phyloP scores from a whole-genome alignment of 2,113 vertebrate genomes.

The Tenebrosternarchus preto region DNA sequence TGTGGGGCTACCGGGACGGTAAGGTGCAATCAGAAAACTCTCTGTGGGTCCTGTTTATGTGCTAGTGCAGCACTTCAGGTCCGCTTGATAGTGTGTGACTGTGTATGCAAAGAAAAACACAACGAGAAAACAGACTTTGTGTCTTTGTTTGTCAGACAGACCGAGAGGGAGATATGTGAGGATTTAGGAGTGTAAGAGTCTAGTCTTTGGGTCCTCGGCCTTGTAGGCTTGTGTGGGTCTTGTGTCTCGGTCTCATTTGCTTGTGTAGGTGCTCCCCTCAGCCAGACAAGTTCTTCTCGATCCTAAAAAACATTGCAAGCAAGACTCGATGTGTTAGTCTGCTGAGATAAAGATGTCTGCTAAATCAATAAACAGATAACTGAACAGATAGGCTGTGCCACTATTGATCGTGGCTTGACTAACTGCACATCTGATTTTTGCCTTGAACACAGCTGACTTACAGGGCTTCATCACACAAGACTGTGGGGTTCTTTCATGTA shows the following conservation, averaged over 20 bases:
- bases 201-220: not conserved
- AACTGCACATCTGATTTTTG: slow-evolving; percentile 39
- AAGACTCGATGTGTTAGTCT: not conserved
- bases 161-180: not conserved
- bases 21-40: not conserved
- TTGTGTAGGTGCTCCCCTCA: not conserved
- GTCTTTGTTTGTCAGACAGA: not conserved
- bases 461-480: not conserved
- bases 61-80: no score
- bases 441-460: not conserved
- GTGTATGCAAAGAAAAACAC: no score
- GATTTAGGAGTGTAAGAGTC: not conserved
- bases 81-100: no score
- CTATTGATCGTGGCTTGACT: slow-evolving; percentile 40
- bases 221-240: not conserved
- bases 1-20: not conserved
- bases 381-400: slow-evolving; percentile 36
- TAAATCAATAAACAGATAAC: slow-evolving; percentile 32
- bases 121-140: no score
- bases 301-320: not conserved
- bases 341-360: slow-evolving; percentile 6
- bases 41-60: not conserved
- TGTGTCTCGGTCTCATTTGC: not conserved
- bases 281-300: not conserved
- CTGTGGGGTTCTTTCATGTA: not conserved